These are phyloP conservation scores for Limnephilus auricula DNA, from an alignment of 2,888 invertebrate species.

Conservation along the genomic window DNA sequence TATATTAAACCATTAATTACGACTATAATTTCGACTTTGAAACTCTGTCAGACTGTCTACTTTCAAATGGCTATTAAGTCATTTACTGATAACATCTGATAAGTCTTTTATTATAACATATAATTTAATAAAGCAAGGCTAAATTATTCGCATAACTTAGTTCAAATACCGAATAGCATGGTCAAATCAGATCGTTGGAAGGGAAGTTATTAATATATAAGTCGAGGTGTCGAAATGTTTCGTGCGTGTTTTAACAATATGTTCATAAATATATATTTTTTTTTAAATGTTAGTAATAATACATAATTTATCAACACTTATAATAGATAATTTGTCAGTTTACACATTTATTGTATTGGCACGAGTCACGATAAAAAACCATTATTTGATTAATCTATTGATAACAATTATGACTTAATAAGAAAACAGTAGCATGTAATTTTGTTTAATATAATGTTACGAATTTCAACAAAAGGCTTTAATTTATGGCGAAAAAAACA, in stretches of 20 bases:
- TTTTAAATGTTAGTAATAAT: neutral
- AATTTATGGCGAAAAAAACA: neutral
- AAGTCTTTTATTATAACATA: neutral
- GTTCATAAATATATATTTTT: neutral
- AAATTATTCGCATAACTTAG: neutral
- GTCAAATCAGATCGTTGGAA: too few relatives aligned
- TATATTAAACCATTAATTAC: neutral
- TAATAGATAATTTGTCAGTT: neutral
- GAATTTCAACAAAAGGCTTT: neutral
- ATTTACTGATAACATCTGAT: neutral
- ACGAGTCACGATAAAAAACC: neutral
- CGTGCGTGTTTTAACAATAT: neutral
- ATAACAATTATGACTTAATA: constrained; percentile 8
- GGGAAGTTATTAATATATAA: too few relatives aligned
- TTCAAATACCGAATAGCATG: neutral
- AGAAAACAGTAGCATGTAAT: constrained; percentile 13
- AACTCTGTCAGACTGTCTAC: neutral
- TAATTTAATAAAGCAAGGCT: neutral
- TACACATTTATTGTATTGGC: neutral
- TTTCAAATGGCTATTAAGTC: neutral
- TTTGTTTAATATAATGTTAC: neutral
- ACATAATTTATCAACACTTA: neutral
- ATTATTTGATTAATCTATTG: constrained; percentile 3
- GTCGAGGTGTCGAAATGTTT: neutral
- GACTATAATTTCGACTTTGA: neutral